Evolutionary conservation across 2,797 vertebrate genomes (phyloP), one percentile per base, ranked within the genome.

Genomic region (Cossypha caffra): DNA sequence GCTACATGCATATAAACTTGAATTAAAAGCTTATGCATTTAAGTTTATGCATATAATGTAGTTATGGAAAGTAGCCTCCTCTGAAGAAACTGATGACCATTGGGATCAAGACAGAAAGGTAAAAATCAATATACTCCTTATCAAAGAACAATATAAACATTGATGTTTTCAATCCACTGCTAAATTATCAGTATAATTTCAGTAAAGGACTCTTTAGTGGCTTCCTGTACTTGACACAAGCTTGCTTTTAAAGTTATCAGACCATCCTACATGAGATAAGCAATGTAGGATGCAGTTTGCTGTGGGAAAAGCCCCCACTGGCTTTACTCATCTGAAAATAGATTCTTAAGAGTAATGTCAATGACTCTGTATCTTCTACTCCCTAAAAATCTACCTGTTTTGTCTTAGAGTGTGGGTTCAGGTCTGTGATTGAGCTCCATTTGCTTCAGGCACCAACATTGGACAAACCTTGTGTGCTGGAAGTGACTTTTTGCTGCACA

Each of bases 371-470:
- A n/a, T 50, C 47, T 85, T 4, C 47, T 81, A 13, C 19, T 84
- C 19, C 16, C 38, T 52, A 50, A 89, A 90, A 69, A 55, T 71
- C n/a, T 20, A 25, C 18, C 12, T 76, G 1, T 66, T 55, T 69
- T 62, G 5, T 35, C 25, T 54, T 51, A 15, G 42, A 52, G 18
- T 4, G 3, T n/a, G 24, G 33, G 3, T 45, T 28, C 23, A 54
- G n/a, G 6, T 42, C 42, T 78, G 23, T 1, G 2, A 11, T 0
- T 61, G 25, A 51, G 5, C 25, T 25, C 13, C 2, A 0, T 21
- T 93, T 16, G 7, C 43, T 76, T 89, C 58, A 87, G 42, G 5
- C 23, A 57, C 42, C 0, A 3, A 23, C 35, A 38, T 0, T 62
- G 58, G 29, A 42, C 19, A 64, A 78, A 35, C 3, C 21, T 63